Conservation (phyloP, 2,888 invertebrate species). For the Sialis fuliginosa region DNA sequence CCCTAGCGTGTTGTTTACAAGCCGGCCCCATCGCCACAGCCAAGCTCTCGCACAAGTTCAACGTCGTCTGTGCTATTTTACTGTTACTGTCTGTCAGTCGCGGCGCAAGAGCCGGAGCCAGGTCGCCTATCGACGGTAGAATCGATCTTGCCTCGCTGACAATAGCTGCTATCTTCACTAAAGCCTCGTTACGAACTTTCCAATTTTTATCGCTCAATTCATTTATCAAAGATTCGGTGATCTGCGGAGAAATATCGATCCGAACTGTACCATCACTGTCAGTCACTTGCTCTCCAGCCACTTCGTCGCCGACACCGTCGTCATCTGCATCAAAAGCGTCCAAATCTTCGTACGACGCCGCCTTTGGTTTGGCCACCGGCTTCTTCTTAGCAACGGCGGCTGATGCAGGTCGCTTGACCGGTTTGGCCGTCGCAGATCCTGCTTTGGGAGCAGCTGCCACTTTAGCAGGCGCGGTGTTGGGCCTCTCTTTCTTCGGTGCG, state of each 20-base stretch:
- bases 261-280: conserved; percentile 51
- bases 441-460: conserved; percentile 27
- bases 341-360: conserved; percentile 29
- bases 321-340: conserved; percentile 29
- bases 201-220: conserved; percentile 84
- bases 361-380: conserved; percentile 18
- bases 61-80: conserved; percentile 68
- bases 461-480: conserved; percentile 32
- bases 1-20: conserved; percentile 60
- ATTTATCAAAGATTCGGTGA: conserved; percentile 61
- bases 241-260: conserved; percentile 63
- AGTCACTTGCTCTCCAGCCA: conserved; percentile 25
- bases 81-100: conserved; percentile 82
- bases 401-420: conserved; percentile 29
- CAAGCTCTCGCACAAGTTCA: conserved; percentile 67
- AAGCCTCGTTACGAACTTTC: conserved; percentile 70
- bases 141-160: conserved; percentile 63
- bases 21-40: conserved; percentile 69
- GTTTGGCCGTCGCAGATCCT: conserved; percentile 30
- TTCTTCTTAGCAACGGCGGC: conserved; percentile 18
- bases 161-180: conserved; percentile 53
- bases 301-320: conserved; percentile 15
- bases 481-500: conserved; percentile 41
- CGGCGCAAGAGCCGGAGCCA: conserved; percentile 60
- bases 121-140: conserved; percentile 65